A percentile compares a stretch with the other conserved stretches of the same genome.
phyloP scores from a whole-genome alignment of 2,113 vertebrate species.

The Tiliqua scincoides region DNA sequence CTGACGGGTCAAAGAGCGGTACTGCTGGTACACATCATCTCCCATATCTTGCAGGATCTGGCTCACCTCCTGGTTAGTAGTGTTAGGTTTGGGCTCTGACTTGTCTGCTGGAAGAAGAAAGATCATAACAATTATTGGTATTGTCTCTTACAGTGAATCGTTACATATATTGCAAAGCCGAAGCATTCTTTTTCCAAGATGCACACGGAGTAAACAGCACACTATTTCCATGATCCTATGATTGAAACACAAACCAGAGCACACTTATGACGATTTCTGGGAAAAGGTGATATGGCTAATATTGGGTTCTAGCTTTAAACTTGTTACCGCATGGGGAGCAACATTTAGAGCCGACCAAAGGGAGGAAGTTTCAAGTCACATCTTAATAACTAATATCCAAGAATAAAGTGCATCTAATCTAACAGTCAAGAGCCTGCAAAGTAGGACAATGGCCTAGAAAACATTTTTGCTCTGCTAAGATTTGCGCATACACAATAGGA shows the following conservation, averaged over 20 bases:
- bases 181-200: not conserved
- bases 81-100: constrained; percentile 81
- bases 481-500: not conserved
- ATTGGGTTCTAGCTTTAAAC: not conserved
- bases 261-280: not conserved
- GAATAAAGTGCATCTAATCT: not conserved
- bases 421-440: not conserved
- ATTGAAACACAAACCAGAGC: not conserved
- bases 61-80: constrained; percentile 87
- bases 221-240: not conserved
- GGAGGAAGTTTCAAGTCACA: not conserved
- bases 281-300: not conserved
- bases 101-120: constrained; percentile 78
- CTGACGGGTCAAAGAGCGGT: constrained; percentile 87
- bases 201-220: not conserved
- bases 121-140: not conserved
- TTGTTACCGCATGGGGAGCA: not conserved
- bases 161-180: not conserved
- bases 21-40: constrained; percentile 93
- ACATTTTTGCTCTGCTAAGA: not conserved
- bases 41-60: constrained; percentile 93
- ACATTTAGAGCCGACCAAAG: no score
- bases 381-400: no score
- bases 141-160: not conserved
- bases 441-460: not conserved